Evolutionary conservation across 2,113 vertebrate genomes (phyloP), one percentile per base, ranked within the genome.

Genomic region (Tiliqua scincoides): DNA sequence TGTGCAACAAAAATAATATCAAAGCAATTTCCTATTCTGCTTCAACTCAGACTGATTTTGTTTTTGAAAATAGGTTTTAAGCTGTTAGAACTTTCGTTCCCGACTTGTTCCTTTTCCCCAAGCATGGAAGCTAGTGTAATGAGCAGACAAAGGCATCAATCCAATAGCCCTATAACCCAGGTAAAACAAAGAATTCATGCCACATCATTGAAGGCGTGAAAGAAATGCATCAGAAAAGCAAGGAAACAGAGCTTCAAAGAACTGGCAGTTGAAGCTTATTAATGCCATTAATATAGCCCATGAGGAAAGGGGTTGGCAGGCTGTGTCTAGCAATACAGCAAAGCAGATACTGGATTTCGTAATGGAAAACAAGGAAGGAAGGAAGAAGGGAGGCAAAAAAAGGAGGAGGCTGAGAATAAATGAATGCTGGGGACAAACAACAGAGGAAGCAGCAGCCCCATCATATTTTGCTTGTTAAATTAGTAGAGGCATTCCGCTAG

Each of bases 1-100:
- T 79, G 32, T 78, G 67, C 30, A 63, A 86, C 18, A 25, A 80
- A 80, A 80, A 86, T 25, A 40, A 81, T 74, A 40, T 65, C 70
- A 73, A 72, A 79, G n/a, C 30, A 72, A 71, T 57, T 21, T 62
- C 63, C 15, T 68, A 70, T 37, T 77, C 23, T 80, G 67, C 48
- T 10, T 75, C 6, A 2, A n/a, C 30, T 79, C 54, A 70, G 43
- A 32, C 23, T 11, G 14, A 6, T 43, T 86, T 73, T 71, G 77
- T 23, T 63, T 63, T 86, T 62, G 57, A 79, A 85, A 79, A 61
- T 62, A 67, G 27, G 12, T 72, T 57, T 74, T 72, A 65, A 63
- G n/a, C 8, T 35, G 21, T 62, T 52, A 37, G n/a, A 81, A 86
- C 40, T 65, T 79, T 54, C 32, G 20, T 65, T 73, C n/a, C 72